Conservation (phyloP, 2,113 vertebrate genomes). For the cat (Felis catus) region F.catus_Fca126_mat1.0 CM031421.1:76048001-76048500, state of each 20-base stretch:
- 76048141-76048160: neutral
- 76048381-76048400: no score
- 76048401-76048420: no score
- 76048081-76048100: neutral
- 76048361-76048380: no score
- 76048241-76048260: no score
- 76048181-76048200: neutral
- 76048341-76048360: no score
- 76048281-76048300: no score
- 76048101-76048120: neutral
- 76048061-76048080: slow-evolving; percentile 3
- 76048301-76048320: no score
- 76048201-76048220: neutral
- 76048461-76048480: neutral
- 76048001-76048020: neutral
- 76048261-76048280: no score
- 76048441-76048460: no score
- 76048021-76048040: neutral
- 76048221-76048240: neutral
- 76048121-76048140: neutral
- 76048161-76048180: neutral
- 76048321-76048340: no score
- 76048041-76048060: neutral
- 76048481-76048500: neutral
- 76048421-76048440: neutral